Conservation (phyloP, 2,888 invertebrate genomes). For the Formica aserva region DNA sequence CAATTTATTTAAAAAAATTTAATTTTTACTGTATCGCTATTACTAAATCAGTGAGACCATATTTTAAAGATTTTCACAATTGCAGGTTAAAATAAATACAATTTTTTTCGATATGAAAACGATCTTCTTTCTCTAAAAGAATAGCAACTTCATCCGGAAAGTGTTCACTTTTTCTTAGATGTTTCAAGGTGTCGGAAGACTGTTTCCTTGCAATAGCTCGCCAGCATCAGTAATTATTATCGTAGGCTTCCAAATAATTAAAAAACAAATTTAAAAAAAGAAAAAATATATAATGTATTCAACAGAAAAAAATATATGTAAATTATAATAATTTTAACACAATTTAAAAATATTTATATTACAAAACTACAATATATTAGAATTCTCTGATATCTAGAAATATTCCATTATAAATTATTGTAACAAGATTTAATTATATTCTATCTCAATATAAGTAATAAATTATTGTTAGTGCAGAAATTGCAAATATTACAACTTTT, state of each 20-base stretch:
- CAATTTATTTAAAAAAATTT: not conserved
- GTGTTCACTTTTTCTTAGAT: not conserved
- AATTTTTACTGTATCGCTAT: not conserved
- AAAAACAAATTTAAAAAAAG: not conserved
- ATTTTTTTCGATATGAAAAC: not conserved
- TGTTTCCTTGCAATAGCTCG: not conserved
- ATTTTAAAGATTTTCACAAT: not conserved
- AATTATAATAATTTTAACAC: not conserved
- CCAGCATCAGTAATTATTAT: not conserved
- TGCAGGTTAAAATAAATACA: not conserved
- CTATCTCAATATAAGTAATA: not conserved
- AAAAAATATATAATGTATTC: not conserved
- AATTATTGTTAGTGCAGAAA: not conserved
- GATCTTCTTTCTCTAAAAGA: not conserved
- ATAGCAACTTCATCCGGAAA: not conserved
- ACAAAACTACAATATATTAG: not conserved
- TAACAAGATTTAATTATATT: not conserved
- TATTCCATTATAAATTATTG: not conserved
- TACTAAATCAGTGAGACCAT: not conserved
- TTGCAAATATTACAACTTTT: not conserved
- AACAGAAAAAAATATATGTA: not conserved
- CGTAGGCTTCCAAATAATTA: conserved; percentile 11
- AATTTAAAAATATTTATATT: not conserved
- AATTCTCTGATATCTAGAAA: not conserved
- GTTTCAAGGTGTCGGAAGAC: not conserved